Evolutionary conservation across 2,797 vertebrate species (phyloP), one percentile per base, ranked within the genome.

Genomic region (Benthosema pterotum): DNA sequence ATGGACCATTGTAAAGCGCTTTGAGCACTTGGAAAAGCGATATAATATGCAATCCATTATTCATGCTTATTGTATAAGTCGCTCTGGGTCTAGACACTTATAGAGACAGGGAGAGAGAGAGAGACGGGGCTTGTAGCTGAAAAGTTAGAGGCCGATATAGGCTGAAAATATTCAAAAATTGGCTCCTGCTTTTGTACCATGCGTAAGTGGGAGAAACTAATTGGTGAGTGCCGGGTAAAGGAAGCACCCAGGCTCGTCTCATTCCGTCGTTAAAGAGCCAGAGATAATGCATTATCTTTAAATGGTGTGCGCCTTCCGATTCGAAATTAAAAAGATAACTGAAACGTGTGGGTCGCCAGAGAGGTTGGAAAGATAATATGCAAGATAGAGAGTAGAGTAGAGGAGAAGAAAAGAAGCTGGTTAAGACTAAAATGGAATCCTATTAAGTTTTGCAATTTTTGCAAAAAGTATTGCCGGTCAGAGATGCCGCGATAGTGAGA

Each of bases 161-260:
- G 12, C 47, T 43, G 52, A 68, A 65, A 56, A 56, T 76, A 60
- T 79, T 77, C 70, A 72, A 59, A 82, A 80, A 79, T 52, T 78
- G 69, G 71, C 67, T 72, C 58, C 64, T 67, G 57, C 70, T 70
- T 54, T 74, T 74, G 56, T 64, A 45, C 63, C 60, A 57, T 51
- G 57, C 46, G 38, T 64, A 64, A 72, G 67, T 55, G 67, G 67
- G 57, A 63, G 64, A 74, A 74, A 79, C 62, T 71, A 75, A 82
- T 22, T 67, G 72, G 78, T 57, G 72, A 77, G 65, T 3, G 13
- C 52, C 8, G 42, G 60, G 55, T 49, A 58, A n/a, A n/a, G n/a
- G n/a, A n/a, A 71, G 69, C 47, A 51, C 18, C 1, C 0, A 17
- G 56, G 59, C 67, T 63, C 3, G 55, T 62, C 63, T 67, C 66